phyloP scores from a whole-genome alignment of 2,113 vertebrate genomes.

The Monarcha castaneiventris region DNA sequence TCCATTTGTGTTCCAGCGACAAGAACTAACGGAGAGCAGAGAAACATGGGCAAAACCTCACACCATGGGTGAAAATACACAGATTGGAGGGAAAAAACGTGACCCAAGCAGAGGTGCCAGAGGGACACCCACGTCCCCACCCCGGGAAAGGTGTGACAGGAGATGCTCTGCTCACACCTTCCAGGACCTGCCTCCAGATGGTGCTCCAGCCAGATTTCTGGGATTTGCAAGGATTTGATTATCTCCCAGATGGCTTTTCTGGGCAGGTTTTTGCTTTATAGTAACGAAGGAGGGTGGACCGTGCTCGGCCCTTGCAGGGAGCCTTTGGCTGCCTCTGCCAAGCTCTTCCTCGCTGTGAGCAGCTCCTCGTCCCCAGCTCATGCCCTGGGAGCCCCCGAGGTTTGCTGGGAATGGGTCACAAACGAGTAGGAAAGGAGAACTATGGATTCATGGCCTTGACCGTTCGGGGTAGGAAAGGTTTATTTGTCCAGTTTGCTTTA shows the following conservation, averaged over 20 bases:
- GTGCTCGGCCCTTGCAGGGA: background rate
- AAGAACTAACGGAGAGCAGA: accelerated
- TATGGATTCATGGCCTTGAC: background rate
- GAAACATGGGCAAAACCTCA: accelerated
- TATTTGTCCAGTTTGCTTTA: constrained; percentile 3
- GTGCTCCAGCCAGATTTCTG: background rate
- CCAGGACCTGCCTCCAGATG: constrained; percentile 26
- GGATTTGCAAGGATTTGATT: accelerated
- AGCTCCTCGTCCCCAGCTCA: background rate
- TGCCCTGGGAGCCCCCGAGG: background rate
- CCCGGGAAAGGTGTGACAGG: accelerated
- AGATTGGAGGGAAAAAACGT: accelerated
- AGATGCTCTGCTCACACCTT: background rate
- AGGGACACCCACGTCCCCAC: accelerated
- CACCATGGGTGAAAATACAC: accelerated
- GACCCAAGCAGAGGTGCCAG: background rate
- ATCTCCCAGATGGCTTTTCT: accelerated
- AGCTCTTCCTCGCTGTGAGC: background rate
- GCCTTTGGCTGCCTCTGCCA: background rate
- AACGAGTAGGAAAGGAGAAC: background rate
- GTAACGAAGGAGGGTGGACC: accelerated
- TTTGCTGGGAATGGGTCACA: background rate
- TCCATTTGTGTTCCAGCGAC: accelerated
- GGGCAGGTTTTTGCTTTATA: background rate
- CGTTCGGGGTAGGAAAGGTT: background rate